phyloP scores from a whole-genome alignment of 2,888 invertebrate genomes.

The Oxyteleia sp. region DNA sequence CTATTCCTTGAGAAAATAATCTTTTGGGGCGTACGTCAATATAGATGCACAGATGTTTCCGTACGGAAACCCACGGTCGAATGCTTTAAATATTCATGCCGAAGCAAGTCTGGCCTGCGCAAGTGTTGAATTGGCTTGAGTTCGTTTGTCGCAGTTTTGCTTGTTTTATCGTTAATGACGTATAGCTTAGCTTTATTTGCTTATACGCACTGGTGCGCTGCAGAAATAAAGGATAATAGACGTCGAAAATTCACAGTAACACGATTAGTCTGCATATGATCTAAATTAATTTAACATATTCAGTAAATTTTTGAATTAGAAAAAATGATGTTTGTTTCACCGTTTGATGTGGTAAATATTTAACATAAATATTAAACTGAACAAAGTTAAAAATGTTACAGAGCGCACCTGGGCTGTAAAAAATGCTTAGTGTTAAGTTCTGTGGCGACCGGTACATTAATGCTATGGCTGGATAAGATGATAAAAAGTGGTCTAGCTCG shows the following conservation, averaged over 20 bases:
- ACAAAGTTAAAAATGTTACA: no score
- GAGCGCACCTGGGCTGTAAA: no score
- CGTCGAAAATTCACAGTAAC: conserved; percentile 40
- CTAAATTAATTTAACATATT: conserved; percentile 10
- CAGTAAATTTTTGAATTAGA: no score
- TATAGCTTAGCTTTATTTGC: conserved; percentile 63
- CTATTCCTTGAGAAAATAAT: no score
- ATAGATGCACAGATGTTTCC: background rate
- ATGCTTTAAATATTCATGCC: conserved; percentile 57
- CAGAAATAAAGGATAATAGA: conserved; percentile 17
- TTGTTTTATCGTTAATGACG: conserved; percentile 63
- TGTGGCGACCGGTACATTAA: no score
- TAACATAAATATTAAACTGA: no score
- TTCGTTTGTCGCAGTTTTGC: conserved; percentile 63
- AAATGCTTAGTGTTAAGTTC: no score
- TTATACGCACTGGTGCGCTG: conserved; percentile 6
- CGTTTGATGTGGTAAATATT: no score
- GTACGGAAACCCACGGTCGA: conserved; percentile 16
- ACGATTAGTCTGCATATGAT: conserved; percentile 15
- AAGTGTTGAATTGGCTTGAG: conserved; percentile 50
- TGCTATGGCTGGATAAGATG: no score
- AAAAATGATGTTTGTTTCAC: no score
- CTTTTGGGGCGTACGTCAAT: no score
- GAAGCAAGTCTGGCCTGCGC: conserved; percentile 22
- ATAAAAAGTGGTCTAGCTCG: no score